Conservation (phyloP, 1,140 invertebrate species). For the Bicyclus anynana region DNA sequence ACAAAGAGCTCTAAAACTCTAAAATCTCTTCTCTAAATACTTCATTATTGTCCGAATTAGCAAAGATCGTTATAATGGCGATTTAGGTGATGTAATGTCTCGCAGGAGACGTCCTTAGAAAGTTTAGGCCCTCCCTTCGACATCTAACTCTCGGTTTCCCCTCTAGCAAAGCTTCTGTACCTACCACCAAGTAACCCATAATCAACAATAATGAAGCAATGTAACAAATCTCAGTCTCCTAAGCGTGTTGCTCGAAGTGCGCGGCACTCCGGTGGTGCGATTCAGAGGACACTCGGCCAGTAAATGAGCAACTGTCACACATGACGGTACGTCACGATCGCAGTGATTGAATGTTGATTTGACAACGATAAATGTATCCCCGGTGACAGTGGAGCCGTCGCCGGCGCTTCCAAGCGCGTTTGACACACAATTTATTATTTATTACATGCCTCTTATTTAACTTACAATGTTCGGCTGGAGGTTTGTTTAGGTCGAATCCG, state of each 20-base stretch:
- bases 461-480: neutral
- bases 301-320: conserved; percentile 27
- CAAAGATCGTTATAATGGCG: too few relatives aligned
- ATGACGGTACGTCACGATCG: conserved; percentile 29
- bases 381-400: conserved; percentile 22
- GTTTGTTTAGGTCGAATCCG: neutral
- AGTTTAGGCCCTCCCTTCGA: too few relatives aligned
- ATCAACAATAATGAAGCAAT: too few relatives aligned
- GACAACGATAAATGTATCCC: conserved; percentile 29
- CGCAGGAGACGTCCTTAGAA: too few relatives aligned
- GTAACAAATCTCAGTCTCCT: neutral
- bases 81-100: too few relatives aligned
- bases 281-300: conserved; percentile 18
- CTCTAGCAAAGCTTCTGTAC: too few relatives aligned
- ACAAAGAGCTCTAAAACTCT: too few relatives aligned
- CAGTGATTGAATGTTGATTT: conserved; percentile 28
- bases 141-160: too few relatives aligned
- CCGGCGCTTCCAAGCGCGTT: conserved; percentile 10
- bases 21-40: too few relatives aligned
- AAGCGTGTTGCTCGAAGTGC: neutral
- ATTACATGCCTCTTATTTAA: neutral
- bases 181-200: too few relatives aligned
- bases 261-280: conserved; percentile 1
- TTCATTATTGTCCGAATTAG: too few relatives aligned
- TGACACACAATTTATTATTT: conserved; percentile 13